Conservation (phyloP, 2,113 vertebrate species). For the Melozone crissalis region DNA sequence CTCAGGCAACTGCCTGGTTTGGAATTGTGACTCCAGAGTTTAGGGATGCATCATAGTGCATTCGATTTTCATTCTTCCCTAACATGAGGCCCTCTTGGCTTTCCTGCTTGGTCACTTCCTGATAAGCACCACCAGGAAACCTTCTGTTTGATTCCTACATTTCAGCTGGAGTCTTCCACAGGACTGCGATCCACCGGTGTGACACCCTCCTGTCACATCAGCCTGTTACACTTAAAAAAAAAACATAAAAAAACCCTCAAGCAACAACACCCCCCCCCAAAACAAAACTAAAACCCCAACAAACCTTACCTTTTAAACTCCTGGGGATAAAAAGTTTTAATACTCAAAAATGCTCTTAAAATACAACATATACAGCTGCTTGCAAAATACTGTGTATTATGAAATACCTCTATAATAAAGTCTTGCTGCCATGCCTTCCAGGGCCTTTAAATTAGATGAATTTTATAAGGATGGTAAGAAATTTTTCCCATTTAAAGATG, state of each 20-base stretch:
- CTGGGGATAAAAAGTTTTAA: neutral
- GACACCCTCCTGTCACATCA: neutral
- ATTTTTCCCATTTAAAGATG: neutral
- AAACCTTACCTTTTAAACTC: accelerated
- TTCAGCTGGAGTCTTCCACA: neutral
- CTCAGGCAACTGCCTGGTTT: accelerated
- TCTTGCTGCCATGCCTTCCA: neutral
- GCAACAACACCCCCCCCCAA: too few species aligned
- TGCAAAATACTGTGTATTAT: neutral
- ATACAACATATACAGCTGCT: neutral
- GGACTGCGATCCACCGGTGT: accelerated
- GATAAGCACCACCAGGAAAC: neutral
- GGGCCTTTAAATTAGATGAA: accelerated
- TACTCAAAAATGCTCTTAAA: neutral
- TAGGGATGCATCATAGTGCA: neutral
- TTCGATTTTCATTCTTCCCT: neutral
- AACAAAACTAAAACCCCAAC: neutral
- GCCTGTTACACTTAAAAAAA: neutral
- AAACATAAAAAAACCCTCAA: too few species aligned
- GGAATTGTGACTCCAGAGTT: neutral
- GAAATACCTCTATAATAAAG: neutral
- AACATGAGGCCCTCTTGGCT: neutral
- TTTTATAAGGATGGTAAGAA: neutral
- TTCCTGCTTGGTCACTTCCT: neutral
- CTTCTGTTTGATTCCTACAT: neutral